Percentiles rank a stretch among this genome's conserved stretches.
Conservation (phyloP, 2,888 invertebrate species). For the Onthophagus sagittarius region DNA sequence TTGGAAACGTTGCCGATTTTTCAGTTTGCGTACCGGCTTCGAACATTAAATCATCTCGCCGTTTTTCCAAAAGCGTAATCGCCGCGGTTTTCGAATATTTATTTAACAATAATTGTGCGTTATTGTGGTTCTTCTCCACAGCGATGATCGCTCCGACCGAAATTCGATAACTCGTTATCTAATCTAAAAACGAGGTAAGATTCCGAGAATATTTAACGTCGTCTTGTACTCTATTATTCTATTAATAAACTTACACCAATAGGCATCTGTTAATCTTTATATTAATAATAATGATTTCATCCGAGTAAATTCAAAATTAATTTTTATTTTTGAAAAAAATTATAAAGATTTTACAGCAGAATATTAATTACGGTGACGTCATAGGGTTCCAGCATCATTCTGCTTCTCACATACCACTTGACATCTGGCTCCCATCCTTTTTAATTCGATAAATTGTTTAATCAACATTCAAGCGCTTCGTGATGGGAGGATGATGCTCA, state of each 20-base stretch:
- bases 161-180: not conserved
- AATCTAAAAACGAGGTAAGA: not conserved
- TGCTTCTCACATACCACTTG: slow-evolving; percentile 8
- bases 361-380: not conserved
- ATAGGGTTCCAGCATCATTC: not conserved
- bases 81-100: not conserved
- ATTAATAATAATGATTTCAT: not conserved
- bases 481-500: not conserved
- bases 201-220: not conserved
- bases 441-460: slow-evolving; percentile 11
- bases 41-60: not conserved
- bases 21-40: not conserved
- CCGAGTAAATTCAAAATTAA: not conserved
- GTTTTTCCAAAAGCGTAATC: not conserved
- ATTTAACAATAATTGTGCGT: not conserved
- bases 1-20: not conserved
- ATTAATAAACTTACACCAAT: not conserved
- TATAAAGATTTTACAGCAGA: not conserved
- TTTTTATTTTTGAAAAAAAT: not conserved
- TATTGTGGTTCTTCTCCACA: not conserved
- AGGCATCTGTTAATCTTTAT: not conserved
- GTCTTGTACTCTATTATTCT: not conserved
- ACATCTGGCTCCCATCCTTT: slow-evolving; percentile 10
- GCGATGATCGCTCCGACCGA: not conserved
- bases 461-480: slow-evolving; percentile 1